Evolutionary conservation across 1,140 invertebrate species (phyloP), one percentile per base, ranked within the genome.

Genomic region (Hylaeus anthracinus): DNA sequence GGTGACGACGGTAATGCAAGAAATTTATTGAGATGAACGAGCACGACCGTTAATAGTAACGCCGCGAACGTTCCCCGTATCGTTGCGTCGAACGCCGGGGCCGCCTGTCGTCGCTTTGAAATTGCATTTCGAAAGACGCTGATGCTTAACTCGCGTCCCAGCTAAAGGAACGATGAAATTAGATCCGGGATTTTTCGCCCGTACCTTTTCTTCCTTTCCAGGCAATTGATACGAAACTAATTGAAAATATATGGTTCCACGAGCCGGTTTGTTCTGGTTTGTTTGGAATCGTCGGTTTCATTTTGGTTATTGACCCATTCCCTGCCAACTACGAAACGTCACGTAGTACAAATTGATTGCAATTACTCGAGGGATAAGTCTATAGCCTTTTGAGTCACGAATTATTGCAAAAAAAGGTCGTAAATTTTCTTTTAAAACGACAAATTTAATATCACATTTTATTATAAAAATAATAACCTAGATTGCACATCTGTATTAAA

Each of bases 1-100:
- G 61, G 53, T 76, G 84, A 74, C 60, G 72, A 63, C 69, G 65
- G 55, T 85, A 83, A 83, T 73, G 84, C 76, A 71, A 73, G 85
- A 79, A 83, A 86, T 85, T 86, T 86, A 86, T 86, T 79, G 85
- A 83, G 75, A 86, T 37, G 79, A 75, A 82, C 60, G 84, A 48
- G 51, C 53, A 3, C 26, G 51, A 12, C 43, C 67, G 66, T 73
- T 73, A 72, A 63, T 55, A 26, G 67, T 60, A 81, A 10, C 8
- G 6, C 5, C 58, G 15, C 53, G 58, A 67, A 37, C 75, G 71
- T 80, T 51, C 63, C 45, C 10, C 15, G 58, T 55, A 56, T 70
- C 58, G 56, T 43, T 3, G 10, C 58, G 39, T 73, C 61, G 64
- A 26, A 58, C 45, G 58, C 0, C 12, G 43, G 5, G 5, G n/a